phyloP scores from a whole-genome alignment of 2,888 invertebrate genomes.

The Linnaemya tessellans region DNA sequence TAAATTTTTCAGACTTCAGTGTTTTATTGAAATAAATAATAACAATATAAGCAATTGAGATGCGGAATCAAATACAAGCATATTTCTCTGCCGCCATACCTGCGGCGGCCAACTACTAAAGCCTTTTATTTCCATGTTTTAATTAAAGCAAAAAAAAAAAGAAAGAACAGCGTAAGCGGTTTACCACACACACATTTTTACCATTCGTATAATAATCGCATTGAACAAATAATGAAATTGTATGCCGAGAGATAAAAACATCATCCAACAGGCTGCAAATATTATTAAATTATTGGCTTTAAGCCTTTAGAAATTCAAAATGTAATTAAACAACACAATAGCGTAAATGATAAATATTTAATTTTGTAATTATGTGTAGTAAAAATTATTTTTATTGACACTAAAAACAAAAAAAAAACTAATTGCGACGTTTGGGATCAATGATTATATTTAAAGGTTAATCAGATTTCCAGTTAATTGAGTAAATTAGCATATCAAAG shows the following conservation, averaged over 20 bases:
- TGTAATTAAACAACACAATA: slow-evolving; percentile 26
- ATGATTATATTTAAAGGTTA: slow-evolving; percentile 17
- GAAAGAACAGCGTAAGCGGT: background rate
- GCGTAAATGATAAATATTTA: slow-evolving; percentile 24
- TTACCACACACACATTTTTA: slow-evolving; percentile 26
- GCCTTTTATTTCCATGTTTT: background rate
- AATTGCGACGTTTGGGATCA: background rate
- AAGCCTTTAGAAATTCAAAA: slow-evolving; percentile 19
- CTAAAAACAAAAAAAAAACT: background rate
- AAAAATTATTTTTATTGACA: background rate
- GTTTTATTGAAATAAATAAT: background rate
- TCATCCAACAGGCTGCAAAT: background rate
- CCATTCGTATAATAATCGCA: background rate
- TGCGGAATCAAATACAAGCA: no score
- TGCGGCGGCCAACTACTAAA: background rate
- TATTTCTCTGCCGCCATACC: background rate
- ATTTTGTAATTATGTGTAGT: slow-evolving; percentile 14
- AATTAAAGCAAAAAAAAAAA: background rate
- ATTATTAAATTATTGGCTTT: slow-evolving; percentile 1
- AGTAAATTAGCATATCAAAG: background rate
- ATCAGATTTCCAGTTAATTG: background rate
- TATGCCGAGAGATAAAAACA: background rate
- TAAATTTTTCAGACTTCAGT: background rate
- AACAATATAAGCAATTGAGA: no score
- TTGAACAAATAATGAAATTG: slow-evolving; percentile 9